Conservation (phyloP, 1,140 invertebrate species). For the Colletes latitarsis region DNA sequence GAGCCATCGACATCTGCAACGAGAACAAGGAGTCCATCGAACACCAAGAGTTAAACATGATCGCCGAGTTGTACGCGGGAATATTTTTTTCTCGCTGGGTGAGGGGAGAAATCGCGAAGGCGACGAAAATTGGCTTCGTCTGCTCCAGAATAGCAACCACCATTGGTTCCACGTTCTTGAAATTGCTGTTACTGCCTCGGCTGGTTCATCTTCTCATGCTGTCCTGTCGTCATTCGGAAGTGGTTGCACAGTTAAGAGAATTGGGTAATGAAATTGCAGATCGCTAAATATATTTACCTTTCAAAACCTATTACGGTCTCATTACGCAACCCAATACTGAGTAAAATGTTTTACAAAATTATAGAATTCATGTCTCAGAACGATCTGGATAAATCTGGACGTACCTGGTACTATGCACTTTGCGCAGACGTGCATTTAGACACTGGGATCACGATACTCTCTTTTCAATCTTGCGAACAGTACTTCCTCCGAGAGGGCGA, state of each 20-base stretch:
- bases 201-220: constrained; percentile 75
- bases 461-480: constrained; percentile 71
- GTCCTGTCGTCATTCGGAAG: constrained; percentile 73
- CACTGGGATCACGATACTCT: constrained; percentile 76
- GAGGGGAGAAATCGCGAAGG: constrained; percentile 72
- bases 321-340: no score
- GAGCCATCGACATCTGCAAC: constrained; percentile 73
- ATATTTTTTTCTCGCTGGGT: constrained; percentile 80
- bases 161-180: constrained; percentile 69
- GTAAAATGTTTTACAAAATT: neutral
- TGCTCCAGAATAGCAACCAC: constrained; percentile 73
- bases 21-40: constrained; percentile 74
- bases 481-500: constrained; percentile 77
- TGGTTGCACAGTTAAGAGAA: constrained; percentile 74
- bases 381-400: constrained; percentile 79
- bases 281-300: no score
- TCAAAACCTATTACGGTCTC: no score
- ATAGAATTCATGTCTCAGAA: constrained; percentile 74
- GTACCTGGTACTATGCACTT: constrained; percentile 80
- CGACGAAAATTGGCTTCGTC: constrained; percentile 77
- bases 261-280: constrained; percentile 66
- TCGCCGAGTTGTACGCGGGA: constrained; percentile 78
- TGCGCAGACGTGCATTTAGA: constrained; percentile 80
- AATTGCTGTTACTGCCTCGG: constrained; percentile 75
- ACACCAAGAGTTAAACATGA: constrained; percentile 76